Conservation (phyloP, 2,113 vertebrate genomes). For the Baryphthengus martii region DNA sequence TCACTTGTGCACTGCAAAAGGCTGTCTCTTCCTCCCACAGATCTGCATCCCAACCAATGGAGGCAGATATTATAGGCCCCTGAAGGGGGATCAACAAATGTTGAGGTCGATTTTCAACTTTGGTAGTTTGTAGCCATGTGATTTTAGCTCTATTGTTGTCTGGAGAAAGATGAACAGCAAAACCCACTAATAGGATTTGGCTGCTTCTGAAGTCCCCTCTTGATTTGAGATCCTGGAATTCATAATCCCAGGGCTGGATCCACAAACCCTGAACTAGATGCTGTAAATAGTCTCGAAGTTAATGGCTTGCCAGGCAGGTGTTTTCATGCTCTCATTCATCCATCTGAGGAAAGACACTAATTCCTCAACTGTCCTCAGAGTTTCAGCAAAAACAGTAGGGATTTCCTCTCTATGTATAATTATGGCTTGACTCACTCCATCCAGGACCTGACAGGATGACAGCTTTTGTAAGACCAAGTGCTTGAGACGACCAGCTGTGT, state of each 20-base stretch:
- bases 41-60: background rate
- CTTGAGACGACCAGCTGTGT: background rate
- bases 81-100: background rate
- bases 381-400: background rate
- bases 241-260: background rate
- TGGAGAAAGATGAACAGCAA: background rate
- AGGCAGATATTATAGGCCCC: background rate
- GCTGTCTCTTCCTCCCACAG: background rate
- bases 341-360: background rate
- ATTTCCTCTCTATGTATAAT: background rate
- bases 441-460: background rate
- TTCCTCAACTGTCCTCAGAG: background rate
- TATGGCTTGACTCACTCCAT: background rate
- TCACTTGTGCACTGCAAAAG: background rate
- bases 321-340: background rate
- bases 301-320: background rate
- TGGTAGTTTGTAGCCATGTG: background rate
- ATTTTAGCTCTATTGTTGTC: background rate
- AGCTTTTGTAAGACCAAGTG: background rate
- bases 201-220: background rate
- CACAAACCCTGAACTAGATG: background rate
- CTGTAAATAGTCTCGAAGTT: background rate
- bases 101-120: background rate
- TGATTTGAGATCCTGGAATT: background rate
- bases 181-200: background rate